Conservation (phyloP, 2,113 vertebrate genomes). For the Serinus canaria region DNA sequence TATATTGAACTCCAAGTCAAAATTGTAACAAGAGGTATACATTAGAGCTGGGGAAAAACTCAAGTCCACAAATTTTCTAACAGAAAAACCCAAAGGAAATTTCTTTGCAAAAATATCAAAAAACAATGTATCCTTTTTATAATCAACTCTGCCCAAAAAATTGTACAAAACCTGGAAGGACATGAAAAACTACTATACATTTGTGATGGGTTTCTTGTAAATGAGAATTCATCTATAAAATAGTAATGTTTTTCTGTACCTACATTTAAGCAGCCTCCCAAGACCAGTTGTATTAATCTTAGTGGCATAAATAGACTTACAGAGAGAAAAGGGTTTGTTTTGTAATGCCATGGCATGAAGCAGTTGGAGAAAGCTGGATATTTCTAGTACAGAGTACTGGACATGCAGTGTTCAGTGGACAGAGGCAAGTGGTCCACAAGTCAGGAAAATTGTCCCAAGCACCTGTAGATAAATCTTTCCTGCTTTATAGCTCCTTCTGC, state of each 20-base stretch:
- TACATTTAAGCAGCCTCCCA: background rate
- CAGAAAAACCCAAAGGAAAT: background rate
- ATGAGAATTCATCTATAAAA: background rate
- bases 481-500: background rate
- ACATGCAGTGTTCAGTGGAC: background rate
- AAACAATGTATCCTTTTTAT: background rate
- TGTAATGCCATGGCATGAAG: background rate
- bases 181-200: background rate
- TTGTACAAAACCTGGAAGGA: background rate
- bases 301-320: background rate
- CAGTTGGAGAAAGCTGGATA: background rate
- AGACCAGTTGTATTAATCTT: background rate
- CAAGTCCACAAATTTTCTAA: background rate
- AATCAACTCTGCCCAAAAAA: background rate
- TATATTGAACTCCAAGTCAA: background rate
- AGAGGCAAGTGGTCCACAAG: rapidly evolving
- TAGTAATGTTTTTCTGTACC: background rate
- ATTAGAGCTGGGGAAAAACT: background rate
- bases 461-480: background rate
- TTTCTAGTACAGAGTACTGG: background rate
- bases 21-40: background rate
- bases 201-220: background rate
- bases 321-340: background rate
- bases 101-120: background rate
- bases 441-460: background rate